Evolutionary conservation across 1,140 invertebrate genomes (phyloP).

Genomic region (Trichomalopsis sarcophagae): DNA sequence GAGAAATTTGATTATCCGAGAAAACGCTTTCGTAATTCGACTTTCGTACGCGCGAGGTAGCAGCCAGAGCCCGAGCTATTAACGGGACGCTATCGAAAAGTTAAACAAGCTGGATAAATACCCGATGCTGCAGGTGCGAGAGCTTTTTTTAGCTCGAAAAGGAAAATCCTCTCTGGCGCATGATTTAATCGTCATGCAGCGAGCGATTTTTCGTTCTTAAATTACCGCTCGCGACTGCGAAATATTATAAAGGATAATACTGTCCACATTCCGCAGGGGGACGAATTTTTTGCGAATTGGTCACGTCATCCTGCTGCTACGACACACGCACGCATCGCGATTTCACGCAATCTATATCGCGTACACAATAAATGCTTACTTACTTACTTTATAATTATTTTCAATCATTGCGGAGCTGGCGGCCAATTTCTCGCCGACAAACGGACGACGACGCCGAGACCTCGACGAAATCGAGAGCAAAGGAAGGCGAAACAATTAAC

Average conservation of each 20-base stretch:
- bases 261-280: too few species aligned
- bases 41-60: conserved; percentile 10
- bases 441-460: neutral
- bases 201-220: too few species aligned
- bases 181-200: too few species aligned
- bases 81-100: conserved; percentile 14
- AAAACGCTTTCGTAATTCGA: conserved; percentile 45
- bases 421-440: neutral
- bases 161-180: too few species aligned
- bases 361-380: too few species aligned
- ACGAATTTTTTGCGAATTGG: too few species aligned
- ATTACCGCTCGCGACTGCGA: too few species aligned
- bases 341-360: too few species aligned
- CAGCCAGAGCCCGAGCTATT: neutral
- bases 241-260: too few species aligned
- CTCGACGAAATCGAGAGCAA: neutral
- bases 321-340: too few species aligned
- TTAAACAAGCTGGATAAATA: conserved; percentile 29
- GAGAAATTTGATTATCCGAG: conserved; percentile 44
- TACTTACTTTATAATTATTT: conserved; percentile 23
- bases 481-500: conserved; percentile 22
- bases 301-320: too few species aligned
- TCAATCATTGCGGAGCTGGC: conserved; percentile 18
- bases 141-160: neutral
- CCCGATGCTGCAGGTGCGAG: neutral